Base-by-base conservation (phyloP, 1,140 invertebrate species). In the Brachionus angularis region DNA sequence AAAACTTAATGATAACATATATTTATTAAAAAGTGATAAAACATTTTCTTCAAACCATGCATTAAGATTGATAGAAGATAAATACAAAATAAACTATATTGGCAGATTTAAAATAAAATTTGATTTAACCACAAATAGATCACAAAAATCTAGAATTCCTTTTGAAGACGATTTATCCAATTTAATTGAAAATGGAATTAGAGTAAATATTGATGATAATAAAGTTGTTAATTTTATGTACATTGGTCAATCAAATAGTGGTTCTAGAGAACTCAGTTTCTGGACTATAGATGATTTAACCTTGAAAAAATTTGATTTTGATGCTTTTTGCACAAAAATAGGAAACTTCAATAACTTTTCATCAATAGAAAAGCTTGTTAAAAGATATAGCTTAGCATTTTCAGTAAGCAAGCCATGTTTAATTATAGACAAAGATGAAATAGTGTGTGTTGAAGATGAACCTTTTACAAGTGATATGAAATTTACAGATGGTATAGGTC, bases 401-500 rank as follows among this genome's bases (percentile, higher is more conserved):
- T 58, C 53, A 8, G 7, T 18, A 21, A 58, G 53, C 8, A 36
- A 8, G 23, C 33, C 53, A 58, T 36, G 31, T 5, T 23, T 58
- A 18, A 39, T 18, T 36, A 21, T 58, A 23, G 27, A 21, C 33
- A 36, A 36, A 58, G 31, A 36, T 21, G 16, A 58, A 16, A 36
- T 58, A 21, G n/a, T 36, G 16, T 36, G 33, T 36, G 18, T 58
- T 12, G 23, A 58, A 21, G 53, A 58, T 39, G 53, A 58, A 23
- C 10, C 10, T 5, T 23, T 1, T 36, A 7, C 7, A 21, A 16
- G 21, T n/a, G 31, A 46, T 31, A 29, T 62, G 16, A 10, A 10
- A 5, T 62, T 46, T 2, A 46, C 58, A 18, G 58, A 62, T 46
- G 58, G 58, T 16, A 62, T 62, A 29, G 58, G 58, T 31, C 10